Conservation (phyloP, 2,888 invertebrate genomes). For the Tigriopus californicus region DNA sequence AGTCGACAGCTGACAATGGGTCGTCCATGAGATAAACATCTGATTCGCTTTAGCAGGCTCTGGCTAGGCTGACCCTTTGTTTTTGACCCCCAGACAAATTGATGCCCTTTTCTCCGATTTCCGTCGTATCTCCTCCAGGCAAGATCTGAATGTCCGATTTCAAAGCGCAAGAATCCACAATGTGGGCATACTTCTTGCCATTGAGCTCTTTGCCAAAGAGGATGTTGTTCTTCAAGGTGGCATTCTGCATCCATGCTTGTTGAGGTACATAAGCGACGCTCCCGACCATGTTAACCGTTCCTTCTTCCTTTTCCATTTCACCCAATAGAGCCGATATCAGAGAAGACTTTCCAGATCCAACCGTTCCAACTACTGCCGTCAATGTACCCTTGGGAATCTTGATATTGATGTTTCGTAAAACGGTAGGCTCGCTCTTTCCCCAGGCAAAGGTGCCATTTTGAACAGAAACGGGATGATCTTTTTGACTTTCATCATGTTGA, state of each 20-base stretch:
- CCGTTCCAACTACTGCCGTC: slow-evolving; percentile 68
- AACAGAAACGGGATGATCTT: slow-evolving; percentile 55
- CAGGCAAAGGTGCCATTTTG: slow-evolving; percentile 75
- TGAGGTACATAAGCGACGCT: slow-evolving; percentile 40
- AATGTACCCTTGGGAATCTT: slow-evolving; percentile 44
- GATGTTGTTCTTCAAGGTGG: slow-evolving; percentile 77
- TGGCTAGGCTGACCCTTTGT: slow-evolving; percentile 39
- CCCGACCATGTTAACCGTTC: slow-evolving; percentile 28
- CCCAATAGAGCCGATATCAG: slow-evolving; percentile 50
- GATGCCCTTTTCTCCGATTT: slow-evolving; percentile 94
- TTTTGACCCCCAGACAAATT: slow-evolving; percentile 77
- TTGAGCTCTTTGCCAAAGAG: slow-evolving; percentile 61
- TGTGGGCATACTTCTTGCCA: slow-evolving; percentile 48
- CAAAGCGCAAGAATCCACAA: slow-evolving; percentile 77
- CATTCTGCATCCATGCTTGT: slow-evolving; percentile 75
- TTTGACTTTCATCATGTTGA: slow-evolving; percentile 49
- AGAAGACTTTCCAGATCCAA: slow-evolving; percentile 76
- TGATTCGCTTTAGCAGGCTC: slow-evolving; percentile 25
- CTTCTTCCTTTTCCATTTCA: slow-evolving; percentile 27
- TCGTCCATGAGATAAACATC: slow-evolving; percentile 33
- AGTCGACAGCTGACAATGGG: slow-evolving; percentile 34
- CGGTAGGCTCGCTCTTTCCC: slow-evolving; percentile 45
- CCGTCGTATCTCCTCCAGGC: slow-evolving; percentile 83
- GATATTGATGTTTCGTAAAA: slow-evolving; percentile 54
- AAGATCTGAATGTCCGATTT: slow-evolving; percentile 78